Evolutionary conservation across 2,113 vertebrate genomes (phyloP).

Genomic region (Gnathonemus echidnorhynchus): DNA sequence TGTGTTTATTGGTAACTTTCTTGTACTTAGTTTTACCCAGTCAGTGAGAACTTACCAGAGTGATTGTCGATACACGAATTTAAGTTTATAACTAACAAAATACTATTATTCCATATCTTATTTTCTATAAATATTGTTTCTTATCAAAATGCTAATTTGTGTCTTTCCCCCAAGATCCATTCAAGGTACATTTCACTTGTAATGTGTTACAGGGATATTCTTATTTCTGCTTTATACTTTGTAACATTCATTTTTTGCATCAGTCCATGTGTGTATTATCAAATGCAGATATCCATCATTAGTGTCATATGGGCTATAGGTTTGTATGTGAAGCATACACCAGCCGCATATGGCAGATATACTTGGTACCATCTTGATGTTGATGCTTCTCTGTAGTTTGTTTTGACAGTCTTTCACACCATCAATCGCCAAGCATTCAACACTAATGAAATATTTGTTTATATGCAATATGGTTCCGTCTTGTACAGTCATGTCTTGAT

Average conservation of each 20-base stretch:
- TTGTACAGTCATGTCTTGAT: slow-evolving; percentile 7
- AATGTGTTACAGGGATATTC: not conserved
- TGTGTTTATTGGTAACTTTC: not conserved
- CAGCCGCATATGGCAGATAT: not conserved
- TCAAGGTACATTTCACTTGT: not conserved
- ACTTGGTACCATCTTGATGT: not conserved
- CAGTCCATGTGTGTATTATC: not conserved
- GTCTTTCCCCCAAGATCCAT: not conserved
- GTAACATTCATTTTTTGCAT: not conserved
- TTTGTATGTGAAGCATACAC: not conserved
- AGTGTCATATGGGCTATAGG: not conserved
- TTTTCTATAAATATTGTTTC: not conserved
- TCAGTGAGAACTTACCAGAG: not conserved
- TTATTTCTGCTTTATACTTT: not conserved
- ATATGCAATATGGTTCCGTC: not conserved
- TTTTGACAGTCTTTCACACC: slow-evolving; percentile 2
- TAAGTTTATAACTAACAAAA: not conserved
- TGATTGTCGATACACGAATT: not conserved
- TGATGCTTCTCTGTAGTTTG: not conserved
- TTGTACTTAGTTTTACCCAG: not conserved
- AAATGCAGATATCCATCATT: not conserved
- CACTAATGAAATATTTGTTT: slow-evolving; percentile 7
- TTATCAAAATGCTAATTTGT: not conserved
- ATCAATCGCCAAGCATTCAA: not conserved
- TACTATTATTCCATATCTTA: not conserved